These are phyloP conservation scores for Epinotia bilunana DNA, from an alignment of 2,888 invertebrate genomes.

Conservation along the genomic window DNA sequence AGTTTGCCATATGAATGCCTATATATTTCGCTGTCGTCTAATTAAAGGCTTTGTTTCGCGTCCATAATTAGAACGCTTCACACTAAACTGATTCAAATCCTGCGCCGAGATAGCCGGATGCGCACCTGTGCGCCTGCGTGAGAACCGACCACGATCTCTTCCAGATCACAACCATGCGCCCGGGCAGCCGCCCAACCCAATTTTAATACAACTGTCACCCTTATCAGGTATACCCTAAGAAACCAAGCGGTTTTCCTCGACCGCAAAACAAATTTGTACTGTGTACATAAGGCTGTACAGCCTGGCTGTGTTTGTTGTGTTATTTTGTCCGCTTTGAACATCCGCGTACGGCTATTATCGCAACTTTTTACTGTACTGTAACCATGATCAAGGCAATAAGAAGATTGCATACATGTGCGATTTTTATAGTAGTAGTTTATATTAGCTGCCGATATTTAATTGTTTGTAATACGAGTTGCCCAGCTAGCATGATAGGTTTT, in stretches of 20 bases:
- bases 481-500: too few species aligned
- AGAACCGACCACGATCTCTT: conserved; percentile 72
- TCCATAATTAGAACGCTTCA: conserved; percentile 68
- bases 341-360: conserved; percentile 76
- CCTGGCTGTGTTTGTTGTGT: conserved; percentile 74
- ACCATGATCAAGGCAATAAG: conserved; percentile 53
- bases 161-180: conserved; percentile 45
- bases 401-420: neutral
- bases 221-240: conserved; percentile 41
- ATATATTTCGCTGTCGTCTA: conserved; percentile 12
- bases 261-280: conserved; percentile 34
- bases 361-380: conserved; percentile 70
- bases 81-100: conserved; percentile 70
- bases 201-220: conserved; percentile 45
- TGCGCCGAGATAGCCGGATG: conserved; percentile 78
- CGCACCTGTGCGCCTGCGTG: conserved; percentile 79
- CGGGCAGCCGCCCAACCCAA: conserved; percentile 17
- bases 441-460: too few species aligned
- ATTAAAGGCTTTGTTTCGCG: conserved; percentile 58
- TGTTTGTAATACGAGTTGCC: too few species aligned
- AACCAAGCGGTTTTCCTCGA: conserved; percentile 36
- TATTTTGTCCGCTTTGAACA: conserved; percentile 80
- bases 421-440: neutral
- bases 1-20: neutral
- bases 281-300: conserved; percentile 65